These are phyloP conservation scores for Cyclina sinensis DNA, from an alignment of 1,140 invertebrate species.

Conservation along the genomic window DNA sequence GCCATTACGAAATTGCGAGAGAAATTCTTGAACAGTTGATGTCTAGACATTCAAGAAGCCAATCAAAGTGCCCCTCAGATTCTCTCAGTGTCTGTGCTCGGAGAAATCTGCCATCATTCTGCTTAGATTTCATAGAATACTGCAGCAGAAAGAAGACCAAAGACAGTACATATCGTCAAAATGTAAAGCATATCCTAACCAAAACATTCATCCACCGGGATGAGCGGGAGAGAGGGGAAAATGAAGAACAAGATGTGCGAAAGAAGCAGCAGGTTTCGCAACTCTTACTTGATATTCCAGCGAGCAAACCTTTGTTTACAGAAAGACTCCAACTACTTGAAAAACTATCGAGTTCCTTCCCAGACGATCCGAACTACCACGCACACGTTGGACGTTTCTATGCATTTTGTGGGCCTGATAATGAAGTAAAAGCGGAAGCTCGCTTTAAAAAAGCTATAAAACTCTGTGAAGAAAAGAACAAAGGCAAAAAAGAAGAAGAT, in stretches of 20 bases:
- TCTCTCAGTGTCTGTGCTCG: conserved; percentile 50
- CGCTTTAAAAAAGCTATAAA: conserved; percentile 66
- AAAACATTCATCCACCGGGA: conserved; percentile 72
- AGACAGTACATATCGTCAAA: conserved; percentile 42
- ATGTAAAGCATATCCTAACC: conserved; percentile 64
- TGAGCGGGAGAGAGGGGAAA: conserved; percentile 60
- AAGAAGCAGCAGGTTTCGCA: conserved; percentile 64
- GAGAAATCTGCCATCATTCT: conserved; percentile 57
- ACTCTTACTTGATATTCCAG: conserved; percentile 66
- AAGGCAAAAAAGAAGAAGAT: conserved; percentile 44
- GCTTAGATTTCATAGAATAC: conserved; percentile 69
- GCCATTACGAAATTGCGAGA: conserved; percentile 69
- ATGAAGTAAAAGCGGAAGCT: conserved; percentile 67
- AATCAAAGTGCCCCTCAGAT: background rate
- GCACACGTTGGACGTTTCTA: conserved; percentile 72
- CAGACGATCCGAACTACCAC: conserved; percentile 70
- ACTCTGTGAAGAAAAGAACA: conserved; percentile 54
- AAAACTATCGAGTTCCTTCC: conserved; percentile 68
- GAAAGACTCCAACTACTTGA: conserved; percentile 68
- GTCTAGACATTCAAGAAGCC: background rate
- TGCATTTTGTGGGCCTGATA: conserved; percentile 70
- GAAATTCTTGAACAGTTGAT: conserved; percentile 75
- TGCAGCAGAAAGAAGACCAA: conserved; percentile 61
- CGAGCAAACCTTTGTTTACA: conserved; percentile 58
- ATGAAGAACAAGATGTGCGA: conserved; percentile 35